A percentile compares a stretch with the other conserved stretches of the same genome.
Evolutionary conservation across 2,797 vertebrate genomes (phyloP).

Genomic region (Enteromius mattozi): DNA sequence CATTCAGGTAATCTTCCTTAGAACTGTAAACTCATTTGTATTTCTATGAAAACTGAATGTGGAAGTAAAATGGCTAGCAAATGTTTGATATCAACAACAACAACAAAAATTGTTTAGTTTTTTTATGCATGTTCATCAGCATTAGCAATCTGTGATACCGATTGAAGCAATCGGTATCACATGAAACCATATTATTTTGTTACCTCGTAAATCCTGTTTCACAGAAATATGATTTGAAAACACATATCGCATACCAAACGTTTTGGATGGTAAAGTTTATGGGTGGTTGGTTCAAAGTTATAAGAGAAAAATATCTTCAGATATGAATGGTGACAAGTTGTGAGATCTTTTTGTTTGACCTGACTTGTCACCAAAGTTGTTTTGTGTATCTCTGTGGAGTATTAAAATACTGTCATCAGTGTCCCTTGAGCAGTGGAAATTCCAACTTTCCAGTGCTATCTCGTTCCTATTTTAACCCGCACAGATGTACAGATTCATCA

Average conservation of each 20-base stretch:
- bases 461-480: constrained; percentile 9
- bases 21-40: neutral
- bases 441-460: neutral
- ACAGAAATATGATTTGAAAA: neutral
- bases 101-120: neutral
- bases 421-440: neutral
- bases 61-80: neutral
- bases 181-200: constrained; percentile 15
- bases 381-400: constrained; percentile 16
- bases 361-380: neutral
- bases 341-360: constrained; percentile 11
- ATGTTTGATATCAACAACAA: neutral
- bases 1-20: neutral
- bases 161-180: neutral
- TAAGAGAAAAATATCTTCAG: constrained; percentile 3
- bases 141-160: too few relatives aligned
- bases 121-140: neutral
- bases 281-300: constrained; percentile 14
- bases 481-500: constrained; percentile 28
- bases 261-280: constrained; percentile 5
- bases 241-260: neutral
- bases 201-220: constrained; percentile 1
- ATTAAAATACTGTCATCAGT: neutral
- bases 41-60: neutral
- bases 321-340: neutral